A percentile compares a stretch with the other conserved stretches of the same genome.
These are phyloP conservation scores for Corbicula japonica DNA, from an alignment of 2,888 invertebrate species.

Conservation along the genomic window DNA sequence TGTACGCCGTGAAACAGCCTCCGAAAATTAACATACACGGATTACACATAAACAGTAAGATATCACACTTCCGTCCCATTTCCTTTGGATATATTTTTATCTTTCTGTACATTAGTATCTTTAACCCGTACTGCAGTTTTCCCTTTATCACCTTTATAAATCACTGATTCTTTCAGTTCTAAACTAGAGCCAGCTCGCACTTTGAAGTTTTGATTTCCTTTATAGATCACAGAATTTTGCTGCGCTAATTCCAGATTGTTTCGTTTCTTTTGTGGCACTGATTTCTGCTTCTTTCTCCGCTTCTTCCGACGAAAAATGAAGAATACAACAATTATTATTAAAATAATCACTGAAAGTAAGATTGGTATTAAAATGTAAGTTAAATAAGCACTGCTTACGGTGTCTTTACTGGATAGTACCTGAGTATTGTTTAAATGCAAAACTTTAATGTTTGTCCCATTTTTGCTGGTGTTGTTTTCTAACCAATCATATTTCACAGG, in stretches of 20 bases:
- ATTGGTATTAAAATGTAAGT: slow-evolving; percentile 59
- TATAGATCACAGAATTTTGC: slow-evolving; percentile 70
- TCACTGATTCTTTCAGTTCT: slow-evolving; percentile 66
- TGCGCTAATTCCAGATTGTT: slow-evolving; percentile 69
- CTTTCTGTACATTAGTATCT: slow-evolving; percentile 68
- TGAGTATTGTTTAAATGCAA: slow-evolving; percentile 63
- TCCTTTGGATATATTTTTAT: slow-evolving; percentile 63
- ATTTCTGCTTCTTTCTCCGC: slow-evolving; percentile 52
- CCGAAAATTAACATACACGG: no score
- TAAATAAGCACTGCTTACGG: slow-evolving; percentile 31
- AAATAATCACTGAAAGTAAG: slow-evolving; percentile 52
- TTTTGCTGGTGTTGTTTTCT: slow-evolving; percentile 65
- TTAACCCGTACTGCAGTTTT: slow-evolving; percentile 67
- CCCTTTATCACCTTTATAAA: slow-evolving; percentile 61
- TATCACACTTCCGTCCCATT: slow-evolving; percentile 73
- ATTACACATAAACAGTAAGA: not conserved
- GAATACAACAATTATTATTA: slow-evolving; percentile 44
- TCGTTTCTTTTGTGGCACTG: slow-evolving; percentile 45
- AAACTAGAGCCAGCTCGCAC: slow-evolving; percentile 54
- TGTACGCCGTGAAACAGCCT: no score
- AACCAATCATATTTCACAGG: slow-evolving; percentile 50
- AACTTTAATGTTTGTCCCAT: slow-evolving; percentile 80
- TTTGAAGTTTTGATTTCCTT: slow-evolving; percentile 59
- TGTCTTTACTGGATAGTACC: slow-evolving; percentile 20
- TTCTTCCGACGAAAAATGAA: slow-evolving; percentile 58